A percentile compares a stretch with the other conserved stretches of the same genome.
Conservation (phyloP, 2,113 vertebrate species). For the Numida meleagris region DNA sequence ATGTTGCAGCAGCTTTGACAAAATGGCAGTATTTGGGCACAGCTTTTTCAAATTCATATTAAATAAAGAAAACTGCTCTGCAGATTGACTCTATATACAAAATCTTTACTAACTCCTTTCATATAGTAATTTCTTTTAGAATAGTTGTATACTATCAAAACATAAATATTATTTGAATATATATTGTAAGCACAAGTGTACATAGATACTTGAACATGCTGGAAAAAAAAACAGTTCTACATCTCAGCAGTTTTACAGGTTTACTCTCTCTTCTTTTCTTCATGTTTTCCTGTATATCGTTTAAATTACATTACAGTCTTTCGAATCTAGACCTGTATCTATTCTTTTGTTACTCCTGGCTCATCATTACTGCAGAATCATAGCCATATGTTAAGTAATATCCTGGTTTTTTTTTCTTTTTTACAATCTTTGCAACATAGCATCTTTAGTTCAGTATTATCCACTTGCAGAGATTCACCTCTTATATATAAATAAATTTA, state of each 20-base stretch:
- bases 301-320: not conserved
- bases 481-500: not conserved
- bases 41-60: not conserved
- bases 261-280: not conserved
- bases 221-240: not conserved
- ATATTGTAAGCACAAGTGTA: fast-evolving
- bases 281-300: not conserved
- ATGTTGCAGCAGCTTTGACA: not conserved
- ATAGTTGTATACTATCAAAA: not conserved
- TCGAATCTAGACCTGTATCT: not conserved
- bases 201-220: not conserved
- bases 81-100: not conserved
- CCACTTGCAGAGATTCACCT: not conserved
- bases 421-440: not conserved
- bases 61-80: not conserved
- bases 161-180: not conserved
- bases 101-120: not conserved
- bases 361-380: not conserved
- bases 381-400: not conserved
- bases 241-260: not conserved
- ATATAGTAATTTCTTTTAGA: not conserved
- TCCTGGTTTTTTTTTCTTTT: not conserved
- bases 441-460: not conserved
- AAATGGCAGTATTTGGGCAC: not conserved
- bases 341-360: not conserved